phyloP scores from a whole-genome alignment of 2,797 vertebrate species.

The Tympanoctomys barrerae region DNA sequence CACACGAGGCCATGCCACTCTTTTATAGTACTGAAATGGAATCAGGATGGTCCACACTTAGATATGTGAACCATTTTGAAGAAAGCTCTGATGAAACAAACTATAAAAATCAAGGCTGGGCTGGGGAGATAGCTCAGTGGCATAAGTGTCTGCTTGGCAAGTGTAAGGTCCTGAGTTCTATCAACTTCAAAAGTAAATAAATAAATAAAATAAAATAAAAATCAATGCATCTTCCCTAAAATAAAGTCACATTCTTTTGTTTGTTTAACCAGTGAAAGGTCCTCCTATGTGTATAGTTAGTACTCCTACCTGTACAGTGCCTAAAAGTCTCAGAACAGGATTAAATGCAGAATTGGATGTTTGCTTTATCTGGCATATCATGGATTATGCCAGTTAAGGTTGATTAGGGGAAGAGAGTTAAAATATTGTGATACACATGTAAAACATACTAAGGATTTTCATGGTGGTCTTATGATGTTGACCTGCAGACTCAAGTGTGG shows the following conservation, averaged over 20 bases:
- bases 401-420: background rate
- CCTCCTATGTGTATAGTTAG: background rate
- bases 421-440: background rate
- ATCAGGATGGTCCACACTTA: background rate
- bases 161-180: too few relatives aligned
- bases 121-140: too few relatives aligned
- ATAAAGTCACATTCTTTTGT: background rate
- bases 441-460: background rate
- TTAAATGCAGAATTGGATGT: background rate
- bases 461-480: background rate
- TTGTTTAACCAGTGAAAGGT: background rate
- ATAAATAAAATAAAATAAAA: background rate
- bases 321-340: constrained; percentile 49
- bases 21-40: constrained; percentile 27
- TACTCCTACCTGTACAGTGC: background rate
- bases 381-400: background rate
- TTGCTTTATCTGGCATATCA: background rate
- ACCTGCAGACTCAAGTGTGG: background rate
- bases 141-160: too few relatives aligned
- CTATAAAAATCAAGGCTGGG: background rate
- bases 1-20: background rate
- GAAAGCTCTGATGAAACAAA: constrained; percentile 26
- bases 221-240: background rate
- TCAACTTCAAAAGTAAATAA: too few relatives aligned
- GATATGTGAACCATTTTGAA: background rate